These are phyloP conservation scores for Microcebus jonahi DNA, from an alignment of 2,113 vertebrate genomes.

Conservation along the genomic window DNA sequence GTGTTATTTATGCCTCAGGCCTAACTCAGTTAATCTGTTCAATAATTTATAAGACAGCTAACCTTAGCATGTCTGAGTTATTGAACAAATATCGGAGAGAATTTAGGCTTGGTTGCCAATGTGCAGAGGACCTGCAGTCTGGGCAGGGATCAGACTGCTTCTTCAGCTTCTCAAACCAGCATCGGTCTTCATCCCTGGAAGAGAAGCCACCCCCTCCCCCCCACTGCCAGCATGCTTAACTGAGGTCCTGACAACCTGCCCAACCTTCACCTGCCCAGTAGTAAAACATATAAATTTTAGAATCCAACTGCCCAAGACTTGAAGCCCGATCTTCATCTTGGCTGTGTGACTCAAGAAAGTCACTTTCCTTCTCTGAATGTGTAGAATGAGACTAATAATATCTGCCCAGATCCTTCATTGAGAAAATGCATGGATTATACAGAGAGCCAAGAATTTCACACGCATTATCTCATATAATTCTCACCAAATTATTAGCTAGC, in stretches of 20 bases:
- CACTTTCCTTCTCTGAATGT: neutral
- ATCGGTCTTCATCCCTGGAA: neutral
- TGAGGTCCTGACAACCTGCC: neutral
- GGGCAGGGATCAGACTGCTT: neutral
- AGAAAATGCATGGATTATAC: neutral
- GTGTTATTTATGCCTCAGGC: constrained; percentile 54
- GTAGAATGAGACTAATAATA: neutral
- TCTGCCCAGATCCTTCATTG: neutral
- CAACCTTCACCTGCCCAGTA: neutral
- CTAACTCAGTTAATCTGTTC: constrained; percentile 53
- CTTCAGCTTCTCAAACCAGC: neutral
- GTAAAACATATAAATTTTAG: neutral
- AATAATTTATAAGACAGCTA: constrained; percentile 68
- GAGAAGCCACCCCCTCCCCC: neutral
- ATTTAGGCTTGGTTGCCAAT: constrained; percentile 14
- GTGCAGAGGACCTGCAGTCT: neutral
- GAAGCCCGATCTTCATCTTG: neutral
- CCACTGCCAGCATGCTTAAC: neutral
- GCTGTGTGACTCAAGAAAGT: neutral
- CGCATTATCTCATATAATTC: neutral
- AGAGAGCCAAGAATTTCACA: neutral
- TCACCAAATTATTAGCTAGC: neutral
- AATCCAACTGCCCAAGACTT: neutral
- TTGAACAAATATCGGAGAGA: constrained; percentile 46
- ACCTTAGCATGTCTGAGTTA: constrained; percentile 11